A percentile compares a stretch with the other conserved stretches of the same genome.
Conservation (phyloP, 2,797 vertebrate genomes). For the Lerista edwardsae region DNA sequence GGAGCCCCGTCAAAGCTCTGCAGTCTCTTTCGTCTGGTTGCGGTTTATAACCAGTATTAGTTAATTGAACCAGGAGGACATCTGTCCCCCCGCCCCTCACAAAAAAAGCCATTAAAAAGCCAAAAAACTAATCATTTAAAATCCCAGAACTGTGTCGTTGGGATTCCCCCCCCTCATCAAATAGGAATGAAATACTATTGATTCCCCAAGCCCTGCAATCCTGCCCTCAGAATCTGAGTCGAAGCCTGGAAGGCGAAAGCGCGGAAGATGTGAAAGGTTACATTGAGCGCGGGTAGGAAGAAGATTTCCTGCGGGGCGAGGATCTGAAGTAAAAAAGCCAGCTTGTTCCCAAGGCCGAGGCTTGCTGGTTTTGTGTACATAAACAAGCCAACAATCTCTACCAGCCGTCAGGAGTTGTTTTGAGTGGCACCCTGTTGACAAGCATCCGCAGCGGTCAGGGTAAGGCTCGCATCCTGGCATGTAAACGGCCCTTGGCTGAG, state of each 20-base stretch:
- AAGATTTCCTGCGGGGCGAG: neutral
- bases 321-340: neutral
- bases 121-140: neutral
- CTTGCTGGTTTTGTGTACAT: neutral
- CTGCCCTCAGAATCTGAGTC: neutral
- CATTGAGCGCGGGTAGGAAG: rapidly evolving
- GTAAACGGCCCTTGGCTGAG: neutral
- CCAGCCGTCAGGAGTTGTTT: neutral
- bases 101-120: neutral
- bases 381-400: neutral
- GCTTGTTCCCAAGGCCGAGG: too few species aligned
- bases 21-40: neutral
- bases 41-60: neutral
- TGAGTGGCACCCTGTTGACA: conserved; percentile 10
- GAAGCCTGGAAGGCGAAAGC: neutral
- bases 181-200: neutral
- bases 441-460: neutral
- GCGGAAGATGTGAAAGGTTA: too few species aligned
- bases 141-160: too few species aligned
- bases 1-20: neutral
- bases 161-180: neutral
- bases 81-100: too few species aligned
- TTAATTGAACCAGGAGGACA: neutral
- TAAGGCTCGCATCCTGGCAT: neutral
- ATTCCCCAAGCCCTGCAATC: neutral